phyloP scores from a whole-genome alignment of 2,113 vertebrate genomes.

The Phalacrocorax pelagicus region DNA sequence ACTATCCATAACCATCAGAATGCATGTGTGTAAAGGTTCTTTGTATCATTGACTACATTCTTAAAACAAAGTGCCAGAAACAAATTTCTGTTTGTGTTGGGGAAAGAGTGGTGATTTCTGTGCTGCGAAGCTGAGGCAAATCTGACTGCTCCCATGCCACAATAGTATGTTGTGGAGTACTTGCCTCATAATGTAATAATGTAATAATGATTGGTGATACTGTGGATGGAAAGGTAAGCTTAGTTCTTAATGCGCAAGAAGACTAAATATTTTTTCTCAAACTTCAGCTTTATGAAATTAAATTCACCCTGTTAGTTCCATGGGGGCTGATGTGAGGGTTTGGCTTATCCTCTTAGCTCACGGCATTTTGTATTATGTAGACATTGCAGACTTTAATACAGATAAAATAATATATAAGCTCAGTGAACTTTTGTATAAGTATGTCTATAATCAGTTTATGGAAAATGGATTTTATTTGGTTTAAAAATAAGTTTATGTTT shows the following conservation, averaged over 20 bases:
- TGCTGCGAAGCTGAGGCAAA: not conserved
- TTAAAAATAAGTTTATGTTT: not conserved
- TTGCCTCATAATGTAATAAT: not conserved
- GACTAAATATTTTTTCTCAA: not conserved
- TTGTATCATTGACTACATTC: not conserved
- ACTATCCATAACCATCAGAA: not conserved
- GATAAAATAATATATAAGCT: not conserved
- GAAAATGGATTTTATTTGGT: not conserved
- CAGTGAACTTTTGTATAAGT: not conserved
- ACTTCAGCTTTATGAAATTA: not conserved
- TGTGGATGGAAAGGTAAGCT: not conserved
- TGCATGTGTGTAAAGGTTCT: not conserved
- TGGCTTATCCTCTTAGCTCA: not conserved
- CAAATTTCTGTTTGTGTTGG: not conserved
- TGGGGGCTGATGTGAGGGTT: not conserved
- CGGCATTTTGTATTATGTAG: not conserved
- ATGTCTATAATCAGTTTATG: not conserved
- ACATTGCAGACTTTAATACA: not conserved
- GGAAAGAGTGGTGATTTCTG: not conserved
- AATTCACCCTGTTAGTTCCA: not conserved
- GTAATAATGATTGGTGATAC: not conserved
- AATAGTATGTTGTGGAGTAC: not conserved
- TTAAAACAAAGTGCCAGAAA: not conserved
- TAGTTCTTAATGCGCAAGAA: not conserved
- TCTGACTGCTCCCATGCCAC: not conserved